Percentiles rank a stretch among this genome's conserved stretches.
Evolutionary conservation across 1,140 invertebrate genomes (phyloP).

Genomic region (Gryon sp.): DNA sequence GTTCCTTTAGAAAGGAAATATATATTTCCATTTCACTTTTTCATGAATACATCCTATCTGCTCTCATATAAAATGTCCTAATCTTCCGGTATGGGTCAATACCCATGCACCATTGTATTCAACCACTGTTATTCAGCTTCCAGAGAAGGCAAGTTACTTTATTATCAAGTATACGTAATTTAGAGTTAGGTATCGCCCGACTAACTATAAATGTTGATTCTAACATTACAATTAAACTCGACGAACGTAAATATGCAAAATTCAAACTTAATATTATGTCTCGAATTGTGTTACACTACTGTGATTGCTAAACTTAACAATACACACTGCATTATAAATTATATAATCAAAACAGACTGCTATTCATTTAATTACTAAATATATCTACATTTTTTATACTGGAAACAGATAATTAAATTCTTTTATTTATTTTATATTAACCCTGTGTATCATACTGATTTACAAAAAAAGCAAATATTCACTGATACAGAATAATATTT

Average conservation of each 20-base stretch:
- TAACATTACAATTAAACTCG: slow-evolving; percentile 45
- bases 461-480: too few species aligned
- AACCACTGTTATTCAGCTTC: slow-evolving; percentile 40
- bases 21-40: slow-evolving; percentile 58
- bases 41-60: slow-evolving; percentile 51
- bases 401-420: too few species aligned
- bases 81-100: slow-evolving; percentile 53
- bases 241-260: slow-evolving; percentile 40
- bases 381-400: too few species aligned
- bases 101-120: slow-evolving; percentile 46
- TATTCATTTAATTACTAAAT: too few species aligned
- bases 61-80: slow-evolving; percentile 54
- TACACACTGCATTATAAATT: neutral
- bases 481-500: too few species aligned
- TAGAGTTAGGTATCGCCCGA: slow-evolving; percentile 42
- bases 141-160: slow-evolving; percentile 38
- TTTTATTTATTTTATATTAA: too few species aligned
- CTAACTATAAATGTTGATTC: slow-evolving; percentile 54
- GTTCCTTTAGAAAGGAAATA: slow-evolving; percentile 39
- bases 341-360: neutral
- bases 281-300: slow-evolving; percentile 1
- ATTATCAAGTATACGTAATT: slow-evolving; percentile 51
- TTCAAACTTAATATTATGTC: slow-evolving; percentile 31
- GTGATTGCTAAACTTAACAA: slow-evolving; percentile 15
- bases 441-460: too few species aligned